These are phyloP conservation scores for Siniperca chuatsi DNA, from an alignment of 2,113 vertebrate species.

Conservation along the genomic window DNA sequence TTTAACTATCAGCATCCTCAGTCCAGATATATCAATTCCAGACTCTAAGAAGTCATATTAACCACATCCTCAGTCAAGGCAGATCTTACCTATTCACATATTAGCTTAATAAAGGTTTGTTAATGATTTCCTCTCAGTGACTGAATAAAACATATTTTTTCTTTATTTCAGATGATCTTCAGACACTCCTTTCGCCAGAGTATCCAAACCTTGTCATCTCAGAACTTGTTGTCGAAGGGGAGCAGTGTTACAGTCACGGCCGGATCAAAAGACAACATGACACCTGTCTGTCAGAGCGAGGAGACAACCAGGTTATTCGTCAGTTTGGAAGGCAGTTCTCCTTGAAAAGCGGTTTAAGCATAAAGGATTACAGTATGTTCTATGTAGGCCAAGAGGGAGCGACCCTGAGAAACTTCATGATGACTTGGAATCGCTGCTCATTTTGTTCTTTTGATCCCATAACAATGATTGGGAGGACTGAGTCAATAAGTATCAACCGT, in stretches of 20 bases:
- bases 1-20: background rate
- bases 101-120: background rate
- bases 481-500: slow-evolving; percentile 86
- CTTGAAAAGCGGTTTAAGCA: slow-evolving; percentile 63
- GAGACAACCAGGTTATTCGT: slow-evolving; percentile 48
- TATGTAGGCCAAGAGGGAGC: slow-evolving; percentile 89
- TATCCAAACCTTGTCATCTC: slow-evolving; percentile 88
- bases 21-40: background rate
- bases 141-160: background rate
- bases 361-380: slow-evolving; percentile 89
- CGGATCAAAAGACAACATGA: slow-evolving; percentile 19
- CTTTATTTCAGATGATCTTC: slow-evolving; percentile 79
- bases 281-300: background rate
- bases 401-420: slow-evolving; percentile 91
- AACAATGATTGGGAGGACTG: slow-evolving; percentile 78
- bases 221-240: slow-evolving; percentile 76
- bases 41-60: too few relatives aligned
- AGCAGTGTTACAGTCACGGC: slow-evolving; percentile 62
- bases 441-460: slow-evolving; percentile 92
- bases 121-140: background rate
- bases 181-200: slow-evolving; percentile 65
- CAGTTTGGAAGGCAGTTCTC: slow-evolving; percentile 87
- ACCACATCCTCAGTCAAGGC: background rate
- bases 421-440: slow-evolving; percentile 91
- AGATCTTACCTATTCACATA: background rate